Evolutionary conservation across 2,113 vertebrate species (phyloP).

Genomic region (Chaetops frenatus): DNA sequence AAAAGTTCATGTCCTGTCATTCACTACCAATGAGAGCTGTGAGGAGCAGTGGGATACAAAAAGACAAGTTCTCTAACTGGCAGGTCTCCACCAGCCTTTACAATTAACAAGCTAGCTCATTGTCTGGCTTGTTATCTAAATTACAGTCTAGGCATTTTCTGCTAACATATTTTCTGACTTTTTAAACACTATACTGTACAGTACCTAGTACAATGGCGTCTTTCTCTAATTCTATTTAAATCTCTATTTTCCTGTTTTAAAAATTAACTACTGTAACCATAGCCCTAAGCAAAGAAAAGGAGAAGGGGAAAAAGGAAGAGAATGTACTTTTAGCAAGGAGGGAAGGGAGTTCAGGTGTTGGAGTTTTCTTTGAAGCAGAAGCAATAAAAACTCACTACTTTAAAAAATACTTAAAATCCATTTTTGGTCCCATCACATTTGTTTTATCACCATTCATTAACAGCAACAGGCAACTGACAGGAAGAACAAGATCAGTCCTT

Average conservation of each 20-base stretch:
- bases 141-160: constrained; percentile 62
- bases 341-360: not conserved
- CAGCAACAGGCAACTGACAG: not conserved
- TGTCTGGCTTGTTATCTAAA: constrained; percentile 66
- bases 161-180: constrained; percentile 59
- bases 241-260: constrained; percentile 53
- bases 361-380: not conserved
- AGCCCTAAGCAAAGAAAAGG: constrained; percentile 36
- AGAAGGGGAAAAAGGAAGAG: not conserved
- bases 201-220: constrained; percentile 56
- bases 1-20: not conserved
- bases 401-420: not conserved
- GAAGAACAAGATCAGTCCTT: not conserved
- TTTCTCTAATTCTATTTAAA: constrained; percentile 67
- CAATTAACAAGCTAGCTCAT: constrained; percentile 50
- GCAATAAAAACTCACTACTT: not conserved
- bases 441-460: not conserved
- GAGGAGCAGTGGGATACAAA: constrained; percentile 5
- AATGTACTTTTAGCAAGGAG: not conserved
- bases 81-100: constrained; percentile 52
- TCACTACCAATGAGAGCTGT: not conserved
- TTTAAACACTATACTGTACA: constrained; percentile 58
- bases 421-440: not conserved
- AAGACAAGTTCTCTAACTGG: constrained; percentile 37
- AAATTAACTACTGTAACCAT: constrained; percentile 54